phyloP scores from a whole-genome alignment of 2,113 vertebrate species.

The Nesospiza acunhae region DNA sequence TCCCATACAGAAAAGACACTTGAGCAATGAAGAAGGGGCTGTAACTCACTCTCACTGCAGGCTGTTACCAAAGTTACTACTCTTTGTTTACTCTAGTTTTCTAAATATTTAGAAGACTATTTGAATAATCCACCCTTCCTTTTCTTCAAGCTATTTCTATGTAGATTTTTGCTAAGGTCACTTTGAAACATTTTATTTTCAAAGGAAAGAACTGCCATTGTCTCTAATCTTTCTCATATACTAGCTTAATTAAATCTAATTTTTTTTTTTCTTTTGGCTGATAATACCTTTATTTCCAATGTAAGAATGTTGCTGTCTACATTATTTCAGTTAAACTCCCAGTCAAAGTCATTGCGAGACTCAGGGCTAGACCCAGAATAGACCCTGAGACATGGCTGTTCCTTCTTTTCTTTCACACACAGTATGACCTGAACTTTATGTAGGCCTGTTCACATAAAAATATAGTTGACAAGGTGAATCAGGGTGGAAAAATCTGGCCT shows the following conservation, averaged over 20 bases:
- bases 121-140: background rate
- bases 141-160: background rate
- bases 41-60: background rate
- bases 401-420: background rate
- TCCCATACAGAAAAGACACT: background rate
- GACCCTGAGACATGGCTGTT: background rate
- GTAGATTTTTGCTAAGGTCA: background rate
- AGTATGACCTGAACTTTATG: background rate
- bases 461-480: background rate
- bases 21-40: background rate
- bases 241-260: background rate
- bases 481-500: slow-evolving; percentile 2
- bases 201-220: background rate
- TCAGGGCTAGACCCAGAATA: background rate
- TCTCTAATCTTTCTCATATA: background rate
- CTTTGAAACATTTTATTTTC: background rate
- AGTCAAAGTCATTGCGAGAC: background rate
- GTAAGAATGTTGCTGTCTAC: background rate
- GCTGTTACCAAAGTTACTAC: background rate
- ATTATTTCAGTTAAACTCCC: background rate
- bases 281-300: background rate
- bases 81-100: background rate
- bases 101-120: background rate
- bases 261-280: background rate
- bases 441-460: background rate